Conservation (phyloP, 2,113 vertebrate species). For the Pseudonaja textilis region DNA sequence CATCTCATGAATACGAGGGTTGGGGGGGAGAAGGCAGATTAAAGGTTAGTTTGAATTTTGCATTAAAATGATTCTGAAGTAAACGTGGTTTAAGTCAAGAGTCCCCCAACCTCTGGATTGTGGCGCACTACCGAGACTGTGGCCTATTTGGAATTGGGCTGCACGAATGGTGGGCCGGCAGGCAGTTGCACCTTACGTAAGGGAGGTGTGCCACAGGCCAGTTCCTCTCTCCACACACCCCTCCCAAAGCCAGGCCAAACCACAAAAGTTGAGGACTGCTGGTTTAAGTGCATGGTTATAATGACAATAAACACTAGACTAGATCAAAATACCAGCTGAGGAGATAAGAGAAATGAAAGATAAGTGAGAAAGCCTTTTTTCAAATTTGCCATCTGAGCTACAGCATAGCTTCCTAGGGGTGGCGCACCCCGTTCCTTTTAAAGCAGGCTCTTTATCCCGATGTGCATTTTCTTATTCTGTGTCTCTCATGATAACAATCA, state of each 20-base stretch:
- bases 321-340: neutral
- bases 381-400: neutral
- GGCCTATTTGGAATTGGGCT: neutral
- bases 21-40: neutral
- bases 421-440: neutral
- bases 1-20: neutral
- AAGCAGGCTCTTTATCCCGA: neutral
- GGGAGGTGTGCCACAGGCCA: neutral
- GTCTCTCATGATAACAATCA: neutral
- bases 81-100: neutral
- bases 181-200: neutral
- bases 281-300: neutral
- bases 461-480: neutral
- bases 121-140: fast-evolving
- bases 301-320: neutral
- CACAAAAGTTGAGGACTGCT: neutral
- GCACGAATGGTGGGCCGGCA: fast-evolving
- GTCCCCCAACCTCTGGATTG: neutral
- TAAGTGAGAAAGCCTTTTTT: neutral
- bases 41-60: neutral
- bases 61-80: neutral
- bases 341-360: neutral
- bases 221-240: neutral
- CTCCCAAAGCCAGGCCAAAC: neutral
- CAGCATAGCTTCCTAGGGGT: neutral